These are phyloP conservation scores for Lagorchestes hirsutus DNA, from an alignment of 2,797 vertebrate genomes.

Conservation along the genomic window DNA sequence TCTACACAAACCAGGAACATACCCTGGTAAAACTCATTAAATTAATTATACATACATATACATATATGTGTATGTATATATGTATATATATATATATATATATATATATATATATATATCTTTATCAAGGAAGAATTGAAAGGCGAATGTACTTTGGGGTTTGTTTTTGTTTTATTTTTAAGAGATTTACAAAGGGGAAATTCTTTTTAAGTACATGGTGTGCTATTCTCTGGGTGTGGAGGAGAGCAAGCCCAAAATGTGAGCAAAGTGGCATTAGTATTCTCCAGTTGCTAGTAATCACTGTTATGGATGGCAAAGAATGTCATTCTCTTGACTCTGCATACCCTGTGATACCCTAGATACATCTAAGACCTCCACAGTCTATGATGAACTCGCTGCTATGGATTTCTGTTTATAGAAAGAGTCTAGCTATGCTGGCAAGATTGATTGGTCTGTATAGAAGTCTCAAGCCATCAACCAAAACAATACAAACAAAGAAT, in stretches of 20 bases:
- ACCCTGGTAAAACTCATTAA: background rate
- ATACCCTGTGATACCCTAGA: background rate
- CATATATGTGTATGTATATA: background rate
- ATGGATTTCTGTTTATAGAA: background rate
- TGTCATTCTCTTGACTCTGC: background rate
- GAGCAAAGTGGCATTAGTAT: background rate
- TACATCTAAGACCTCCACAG: background rate
- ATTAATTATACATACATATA: background rate
- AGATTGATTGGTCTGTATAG: background rate
- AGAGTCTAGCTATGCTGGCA: background rate
- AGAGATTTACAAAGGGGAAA: background rate
- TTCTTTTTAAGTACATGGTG: background rate
- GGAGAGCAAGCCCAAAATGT: background rate
- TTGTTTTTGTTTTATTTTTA: background rate
- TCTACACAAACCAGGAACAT: conserved; percentile 21
- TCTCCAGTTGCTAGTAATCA: background rate
- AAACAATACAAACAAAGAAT: background rate
- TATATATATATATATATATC: background rate
- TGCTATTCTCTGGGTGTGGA: background rate
- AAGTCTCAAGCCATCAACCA: background rate
- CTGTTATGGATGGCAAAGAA: background rate
- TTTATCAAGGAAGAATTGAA: conserved; percentile 10
- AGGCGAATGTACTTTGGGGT: background rate
- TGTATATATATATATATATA: background rate
- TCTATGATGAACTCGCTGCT: no score